Evolutionary conservation across 1,140 invertebrate species (phyloP), one percentile per base, ranked within the genome.

Genomic region (Papilio aristodemus): DNA sequence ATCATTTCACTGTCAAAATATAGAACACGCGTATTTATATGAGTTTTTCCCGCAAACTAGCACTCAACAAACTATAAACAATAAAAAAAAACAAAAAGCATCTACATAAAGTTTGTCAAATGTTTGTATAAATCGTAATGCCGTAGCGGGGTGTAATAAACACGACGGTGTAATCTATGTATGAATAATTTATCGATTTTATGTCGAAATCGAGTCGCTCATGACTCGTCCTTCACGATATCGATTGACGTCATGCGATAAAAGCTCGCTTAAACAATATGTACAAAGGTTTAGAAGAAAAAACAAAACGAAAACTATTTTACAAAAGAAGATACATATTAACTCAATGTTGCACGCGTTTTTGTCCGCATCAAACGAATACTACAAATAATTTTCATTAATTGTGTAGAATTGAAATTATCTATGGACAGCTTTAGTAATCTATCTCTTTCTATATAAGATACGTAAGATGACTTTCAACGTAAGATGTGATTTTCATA

Each of bases 121-220:
- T n/a, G n/a, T n/a, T n/a, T 22, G 19, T 17, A 9, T 25, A 10
- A 10, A 3, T 54, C 8, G 46, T 22, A 50, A 10, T 54, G 19
- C 9, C 10, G 19, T 10, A 50, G 19, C 10, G 17, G 19, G 22
- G 46, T 54, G 10, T 54, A 54, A 54, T 54, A 54, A 54, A 54
- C 46, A 54, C 19, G 46, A 54, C 22, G 46, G 46, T 36, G 41
- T 68, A 32, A 71, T 57, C 54, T 66, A 59, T 36, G 71, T 72
- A 79, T 77, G 73, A 77, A 83, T 83, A 82, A 77, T 81, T 77
- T 83, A 79, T 83, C 71, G 79, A 81, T 84, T 82, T 80, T 77
- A 75, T 77, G 78, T 78, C 75, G 80, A 80, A 80, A 76, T 78
- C 71, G 71, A 76, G 72, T 70, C 68, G 63, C 69, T 69, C 64